Base-by-base conservation (phyloP, 2,888 invertebrate genomes). In the Trachelus stipa region DNA sequence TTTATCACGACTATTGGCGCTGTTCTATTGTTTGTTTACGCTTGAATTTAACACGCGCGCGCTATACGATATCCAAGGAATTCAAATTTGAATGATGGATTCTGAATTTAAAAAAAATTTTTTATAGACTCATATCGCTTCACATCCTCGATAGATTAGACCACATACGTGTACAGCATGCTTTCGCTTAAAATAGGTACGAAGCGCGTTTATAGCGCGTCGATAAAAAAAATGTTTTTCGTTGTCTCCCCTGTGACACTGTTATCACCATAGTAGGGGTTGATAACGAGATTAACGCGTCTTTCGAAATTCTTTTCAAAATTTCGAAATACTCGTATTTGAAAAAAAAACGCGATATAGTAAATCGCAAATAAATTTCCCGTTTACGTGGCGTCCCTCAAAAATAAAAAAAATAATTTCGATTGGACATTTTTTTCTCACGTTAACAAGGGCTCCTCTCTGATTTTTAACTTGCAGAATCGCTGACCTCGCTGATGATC, bases 391-490 rank as follows among this genome's bases (percentile, higher is more conserved):
- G 40, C 1, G 4, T 40, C 40, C 40, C 40, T 15, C 0, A 56
- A 23, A 56, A 56, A 56, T 40, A 23, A 23, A 56, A 56, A 56
- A 9, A 56, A 40, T 23, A 15, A 40, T 40, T 15, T 0, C 6
- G 23, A 23, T 6, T 56, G 23, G 23, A 56, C 4, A 23, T 56
- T 23, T 56, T 23, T 56, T 56, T 56, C 40, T 56, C 40, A 56
- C 40, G 40, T 56, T 56, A 73, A 31, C 73, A 30, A 73, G 6
- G 40, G 1, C 68, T 80, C 79, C 83, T 83, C 82, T 86, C 85
- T 82, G 85, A 85, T 82, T 85, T 83, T 73, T 84, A 73, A 76
- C 76, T 82, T 80, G 77, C 86, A 88, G 88, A 86, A 81, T 75
- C 80, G 77, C 82, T 74, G 37, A 74, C 85, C 77, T 80, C 84